These are phyloP conservation scores for Apostichopus japonicus DNA, from an alignment of 35 echinoderm and acorn worm genomes.

Conservation along the genomic window DNA sequence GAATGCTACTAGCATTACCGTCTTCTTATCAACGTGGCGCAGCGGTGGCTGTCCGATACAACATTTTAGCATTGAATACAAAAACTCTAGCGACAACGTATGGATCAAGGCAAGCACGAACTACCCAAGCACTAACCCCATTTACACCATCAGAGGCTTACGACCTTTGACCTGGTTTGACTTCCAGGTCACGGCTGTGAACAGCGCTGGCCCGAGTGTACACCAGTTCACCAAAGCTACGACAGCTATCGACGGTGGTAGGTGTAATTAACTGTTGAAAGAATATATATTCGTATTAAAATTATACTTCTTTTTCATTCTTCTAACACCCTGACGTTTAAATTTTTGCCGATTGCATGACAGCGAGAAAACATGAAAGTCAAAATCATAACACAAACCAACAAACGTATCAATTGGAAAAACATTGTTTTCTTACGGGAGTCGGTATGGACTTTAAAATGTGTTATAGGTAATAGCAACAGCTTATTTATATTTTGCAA, in stretches of 20 bases:
- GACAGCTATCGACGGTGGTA: slow-evolving; percentile 82
- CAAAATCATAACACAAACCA: no score
- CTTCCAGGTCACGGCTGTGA: slow-evolving; percentile 89
- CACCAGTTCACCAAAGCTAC: slow-evolving; percentile 74
- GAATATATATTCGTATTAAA: no score
- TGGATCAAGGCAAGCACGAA: slow-evolving; percentile 77
- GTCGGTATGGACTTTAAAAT: no score
- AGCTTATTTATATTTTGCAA: no score
- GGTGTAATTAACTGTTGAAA: neutral
- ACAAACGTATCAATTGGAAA: no score
- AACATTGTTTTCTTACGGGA: no score
- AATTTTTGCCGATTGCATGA: no score
- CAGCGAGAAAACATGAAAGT: no score
- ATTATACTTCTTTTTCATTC: no score
- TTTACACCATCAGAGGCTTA: slow-evolving; percentile 70
- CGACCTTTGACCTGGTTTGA: slow-evolving; percentile 86
- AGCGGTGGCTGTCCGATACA: slow-evolving; percentile 86
- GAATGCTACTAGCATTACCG: slow-evolving; percentile 78
- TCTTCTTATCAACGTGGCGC: slow-evolving; percentile 69
- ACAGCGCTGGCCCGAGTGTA: slow-evolving; percentile 84
- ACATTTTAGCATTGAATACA: slow-evolving; percentile 87
- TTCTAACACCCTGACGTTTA: no score
- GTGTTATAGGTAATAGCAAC: no score
- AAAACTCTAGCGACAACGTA: slow-evolving; percentile 48
- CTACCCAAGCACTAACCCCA: slow-evolving; percentile 63